Percentiles rank a stretch among this genome's conserved stretches.
Conservation (phyloP, 2,797 vertebrate genomes). For the Sebastes itinus region DNA sequence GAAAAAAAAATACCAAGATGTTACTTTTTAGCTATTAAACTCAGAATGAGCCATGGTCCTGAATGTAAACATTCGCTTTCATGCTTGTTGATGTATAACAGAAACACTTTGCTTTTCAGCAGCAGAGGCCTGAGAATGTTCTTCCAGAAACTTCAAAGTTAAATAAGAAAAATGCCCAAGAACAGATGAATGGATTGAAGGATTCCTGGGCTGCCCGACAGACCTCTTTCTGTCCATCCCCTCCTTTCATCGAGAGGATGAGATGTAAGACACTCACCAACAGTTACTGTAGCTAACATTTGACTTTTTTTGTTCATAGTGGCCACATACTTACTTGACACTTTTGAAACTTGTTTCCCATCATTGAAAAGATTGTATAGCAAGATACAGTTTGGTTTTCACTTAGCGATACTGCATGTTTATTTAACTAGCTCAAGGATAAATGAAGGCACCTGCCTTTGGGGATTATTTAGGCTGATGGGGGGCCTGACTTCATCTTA, state of each 20-base stretch:
- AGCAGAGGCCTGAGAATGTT: constrained; percentile 32
- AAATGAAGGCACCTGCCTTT: background rate
- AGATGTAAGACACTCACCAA: constrained; percentile 84
- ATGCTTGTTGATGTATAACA: background rate
- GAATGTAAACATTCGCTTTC: background rate
- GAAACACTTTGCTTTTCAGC: constrained; percentile 15
- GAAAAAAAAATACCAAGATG: background rate
- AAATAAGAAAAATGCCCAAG: constrained; percentile 45
- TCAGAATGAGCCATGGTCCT: background rate
- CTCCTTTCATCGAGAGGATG: constrained; percentile 83
- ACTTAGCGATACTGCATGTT: background rate
- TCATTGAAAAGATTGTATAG: background rate
- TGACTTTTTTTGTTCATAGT: constrained; percentile 11
- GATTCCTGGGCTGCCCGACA: constrained; percentile 49
- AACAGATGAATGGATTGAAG: constrained; percentile 50
- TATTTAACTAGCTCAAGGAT: background rate
- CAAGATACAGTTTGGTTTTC: background rate
- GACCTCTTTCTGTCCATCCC: constrained; percentile 48
- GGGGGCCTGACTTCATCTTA: background rate
- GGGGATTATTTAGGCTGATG: background rate
- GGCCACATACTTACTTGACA: background rate
- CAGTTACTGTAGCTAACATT: constrained; percentile 35
- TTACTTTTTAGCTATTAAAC: background rate
- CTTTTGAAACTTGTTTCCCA: background rate
- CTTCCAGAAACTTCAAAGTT: constrained; percentile 39